Percentiles rank a stretch among this genome's conserved stretches.
These are phyloP conservation scores for Chamaetylas fuelleborni DNA, from an alignment of 2,113 vertebrate species.

Conservation along the genomic window DNA sequence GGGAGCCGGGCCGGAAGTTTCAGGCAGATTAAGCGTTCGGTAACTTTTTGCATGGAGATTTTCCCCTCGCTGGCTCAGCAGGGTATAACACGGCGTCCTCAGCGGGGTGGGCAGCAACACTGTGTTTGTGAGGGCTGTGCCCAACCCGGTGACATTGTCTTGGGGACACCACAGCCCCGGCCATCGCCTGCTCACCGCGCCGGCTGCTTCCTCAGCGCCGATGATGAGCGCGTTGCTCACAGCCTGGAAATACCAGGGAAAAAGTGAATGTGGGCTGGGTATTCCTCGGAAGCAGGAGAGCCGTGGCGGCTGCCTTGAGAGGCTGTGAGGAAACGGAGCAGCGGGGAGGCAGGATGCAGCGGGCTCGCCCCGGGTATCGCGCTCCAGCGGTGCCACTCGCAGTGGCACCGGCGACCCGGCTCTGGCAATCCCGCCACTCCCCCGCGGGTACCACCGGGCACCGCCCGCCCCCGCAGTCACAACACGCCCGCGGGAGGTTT, in stretches of 20 bases:
- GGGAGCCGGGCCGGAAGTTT: background rate
- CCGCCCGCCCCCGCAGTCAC: no score
- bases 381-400: background rate
- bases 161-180: fast-evolving
- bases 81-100: fast-evolving
- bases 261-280: fast-evolving
- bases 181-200: fast-evolving
- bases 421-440: background rate
- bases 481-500: background rate
- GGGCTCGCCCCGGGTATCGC: background rate
- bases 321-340: background rate
- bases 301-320: fast-evolving
- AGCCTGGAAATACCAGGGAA: background rate
- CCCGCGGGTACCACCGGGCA: background rate
- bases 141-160: background rate
- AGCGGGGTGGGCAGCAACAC: fast-evolving
- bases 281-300: background rate
- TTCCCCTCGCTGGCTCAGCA: fast-evolving
- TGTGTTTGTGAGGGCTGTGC: fast-evolving
- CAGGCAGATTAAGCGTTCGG: background rate
- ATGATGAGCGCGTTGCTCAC: background rate
- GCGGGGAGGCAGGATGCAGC: fast-evolving
- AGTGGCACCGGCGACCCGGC: background rate
- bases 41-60: background rate
- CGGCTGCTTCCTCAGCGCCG: background rate